These are phyloP conservation scores for Terrapene triunguis DNA, from an alignment of 2,113 vertebrate genomes.

Conservation along the genomic window DNA sequence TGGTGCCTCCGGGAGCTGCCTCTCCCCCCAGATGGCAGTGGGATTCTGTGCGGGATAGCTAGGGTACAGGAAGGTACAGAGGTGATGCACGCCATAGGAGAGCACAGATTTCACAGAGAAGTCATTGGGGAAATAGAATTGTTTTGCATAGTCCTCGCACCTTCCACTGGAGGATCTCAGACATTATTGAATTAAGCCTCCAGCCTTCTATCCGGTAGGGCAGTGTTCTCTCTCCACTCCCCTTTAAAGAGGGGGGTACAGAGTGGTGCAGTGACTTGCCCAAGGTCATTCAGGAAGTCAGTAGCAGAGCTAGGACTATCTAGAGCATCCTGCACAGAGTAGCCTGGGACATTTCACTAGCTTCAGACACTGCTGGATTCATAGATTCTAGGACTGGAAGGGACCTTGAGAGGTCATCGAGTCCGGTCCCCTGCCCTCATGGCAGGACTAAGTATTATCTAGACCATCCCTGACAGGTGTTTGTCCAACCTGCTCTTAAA, in stretches of 20 bases:
- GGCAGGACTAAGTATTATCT: too few relatives aligned
- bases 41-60: not conserved
- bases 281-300: not conserved
- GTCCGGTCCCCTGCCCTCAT: too few relatives aligned
- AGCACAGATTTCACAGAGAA: not conserved
- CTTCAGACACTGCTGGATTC: conserved; percentile 31
- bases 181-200: conserved; percentile 33
- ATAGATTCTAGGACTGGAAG: too few relatives aligned
- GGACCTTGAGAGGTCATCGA: too few relatives aligned
- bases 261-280: not conserved
- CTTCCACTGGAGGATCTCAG: not conserved
- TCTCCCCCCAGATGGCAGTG: not conserved
- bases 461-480: too few relatives aligned
- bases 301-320: conserved; percentile 48
- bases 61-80: not conserved
- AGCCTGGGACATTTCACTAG: conserved; percentile 53
- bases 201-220: not conserved
- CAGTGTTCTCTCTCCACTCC: not conserved
- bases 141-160: not conserved
- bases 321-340: not conserved
- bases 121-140: not conserved
- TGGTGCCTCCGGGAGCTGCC: not conserved
- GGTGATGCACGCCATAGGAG: not conserved
- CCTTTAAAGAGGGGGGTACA: conserved; percentile 55
- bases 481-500: too few relatives aligned